Percentiles rank a stretch among this genome's conserved stretches.
Conservation (phyloP, 2,888 invertebrate species). For the Agelastica alni region DNA sequence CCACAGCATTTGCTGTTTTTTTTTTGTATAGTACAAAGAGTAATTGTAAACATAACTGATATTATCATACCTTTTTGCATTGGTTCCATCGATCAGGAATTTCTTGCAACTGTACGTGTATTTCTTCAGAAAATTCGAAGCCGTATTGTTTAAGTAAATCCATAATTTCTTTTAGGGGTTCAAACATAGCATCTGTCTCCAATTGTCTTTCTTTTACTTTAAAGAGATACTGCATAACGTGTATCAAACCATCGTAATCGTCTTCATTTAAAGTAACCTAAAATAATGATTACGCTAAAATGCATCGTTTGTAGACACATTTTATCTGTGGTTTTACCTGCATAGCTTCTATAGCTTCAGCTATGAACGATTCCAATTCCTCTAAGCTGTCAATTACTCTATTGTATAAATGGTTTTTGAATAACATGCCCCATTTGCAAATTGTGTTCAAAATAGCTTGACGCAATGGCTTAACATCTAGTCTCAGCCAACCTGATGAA, state of each 20-base stretch:
- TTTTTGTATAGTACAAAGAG: no score
- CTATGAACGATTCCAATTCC: conserved; percentile 78
- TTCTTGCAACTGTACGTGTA: conserved; percentile 74
- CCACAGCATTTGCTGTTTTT: no score
- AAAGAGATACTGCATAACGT: conserved; percentile 81
- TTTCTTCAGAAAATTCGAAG: conserved; percentile 83
- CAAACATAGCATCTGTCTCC: conserved; percentile 87
- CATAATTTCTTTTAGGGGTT: conserved; percentile 83
- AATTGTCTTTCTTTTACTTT: conserved; percentile 77
- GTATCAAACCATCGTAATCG: conserved; percentile 82
- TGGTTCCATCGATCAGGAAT: conserved; percentile 88
- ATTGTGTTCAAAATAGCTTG: conserved; percentile 81
- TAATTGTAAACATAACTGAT: no score
- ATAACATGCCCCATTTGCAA: conserved; percentile 86
- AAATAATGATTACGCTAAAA: no score
- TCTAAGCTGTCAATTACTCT: conserved; percentile 77
- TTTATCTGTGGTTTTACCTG: no score
- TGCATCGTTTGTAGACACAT: no score
- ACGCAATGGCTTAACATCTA: conserved; percentile 80
- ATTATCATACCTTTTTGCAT: conserved; percentile 69
- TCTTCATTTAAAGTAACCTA: conserved; percentile 71
- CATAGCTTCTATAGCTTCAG: conserved; percentile 73
- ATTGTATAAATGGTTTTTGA: conserved; percentile 83
- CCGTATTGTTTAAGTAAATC: conserved; percentile 82
- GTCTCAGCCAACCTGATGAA: conserved; percentile 77